phyloP scores from a whole-genome alignment of 2,888 invertebrate species.

The Dione juno region DNA sequence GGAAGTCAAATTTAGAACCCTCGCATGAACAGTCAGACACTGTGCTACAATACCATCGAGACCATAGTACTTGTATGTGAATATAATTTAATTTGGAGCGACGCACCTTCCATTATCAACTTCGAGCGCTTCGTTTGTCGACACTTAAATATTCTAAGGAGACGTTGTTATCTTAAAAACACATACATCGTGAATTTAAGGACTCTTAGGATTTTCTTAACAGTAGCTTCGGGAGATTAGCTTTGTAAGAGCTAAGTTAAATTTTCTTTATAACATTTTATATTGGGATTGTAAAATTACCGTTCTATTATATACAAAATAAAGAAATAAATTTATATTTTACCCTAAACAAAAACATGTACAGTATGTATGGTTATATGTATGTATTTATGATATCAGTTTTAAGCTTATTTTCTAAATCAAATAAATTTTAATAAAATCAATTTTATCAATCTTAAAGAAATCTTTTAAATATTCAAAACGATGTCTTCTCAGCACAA shows the following conservation, averaged over 20 bases:
- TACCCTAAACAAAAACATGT: too few relatives aligned
- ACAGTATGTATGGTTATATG: too few relatives aligned
- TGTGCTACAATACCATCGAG: neutral
- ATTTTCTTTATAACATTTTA: neutral
- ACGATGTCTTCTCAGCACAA: constrained; percentile 22
- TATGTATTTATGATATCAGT: too few relatives aligned
- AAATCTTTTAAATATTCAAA: constrained; percentile 27
- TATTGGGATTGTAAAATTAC: neutral
- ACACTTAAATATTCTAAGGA: constrained; percentile 37
- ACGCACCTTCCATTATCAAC: constrained; percentile 19
- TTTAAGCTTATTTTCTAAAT: too few relatives aligned
- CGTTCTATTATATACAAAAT: too few relatives aligned
- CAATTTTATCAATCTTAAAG: constrained; percentile 9
- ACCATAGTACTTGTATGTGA: neutral
- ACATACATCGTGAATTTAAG: constrained; percentile 39
- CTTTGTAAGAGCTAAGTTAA: constrained; percentile 26
- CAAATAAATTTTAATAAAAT: too few relatives aligned
- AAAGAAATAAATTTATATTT: too few relatives aligned
- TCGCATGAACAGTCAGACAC: neutral
- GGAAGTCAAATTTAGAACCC: neutral
- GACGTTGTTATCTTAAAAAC: constrained; percentile 45
- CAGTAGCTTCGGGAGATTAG: constrained; percentile 36
- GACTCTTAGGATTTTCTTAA: constrained; percentile 37
- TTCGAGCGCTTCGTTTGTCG: constrained; percentile 35
- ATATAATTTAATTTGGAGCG: constrained; percentile 16